A percentile compares a stretch with the other conserved stretches of the same genome.
Evolutionary conservation across 2,888 invertebrate genomes (phyloP).

Genomic region (Tiphia femorata): DNA sequence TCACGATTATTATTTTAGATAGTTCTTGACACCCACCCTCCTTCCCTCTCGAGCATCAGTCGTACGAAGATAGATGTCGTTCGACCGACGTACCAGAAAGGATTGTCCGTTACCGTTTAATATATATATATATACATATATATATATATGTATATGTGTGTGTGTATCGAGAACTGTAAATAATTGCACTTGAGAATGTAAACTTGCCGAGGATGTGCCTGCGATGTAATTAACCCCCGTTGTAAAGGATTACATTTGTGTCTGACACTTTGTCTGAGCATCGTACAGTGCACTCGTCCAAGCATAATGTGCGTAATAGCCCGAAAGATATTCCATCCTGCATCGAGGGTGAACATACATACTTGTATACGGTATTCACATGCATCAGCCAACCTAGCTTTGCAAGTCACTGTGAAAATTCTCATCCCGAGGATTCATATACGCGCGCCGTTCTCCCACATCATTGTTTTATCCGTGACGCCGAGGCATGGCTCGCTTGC

Average conservation of each 20-base stretch:
- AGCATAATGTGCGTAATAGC: constrained; percentile 11
- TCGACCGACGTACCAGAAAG: too few relatives aligned
- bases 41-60: too few relatives aligned
- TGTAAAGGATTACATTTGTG: constrained; percentile 25
- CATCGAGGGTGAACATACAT: too few relatives aligned
- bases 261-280: constrained; percentile 26
- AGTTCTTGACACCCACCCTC: too few relatives aligned
- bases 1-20: too few relatives aligned
- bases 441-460: too few relatives aligned
- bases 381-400: constrained; percentile 3
- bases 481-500: constrained; percentile 47
- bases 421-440: background rate
- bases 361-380: background rate
- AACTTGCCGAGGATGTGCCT: constrained; percentile 24
- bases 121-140: background rate
- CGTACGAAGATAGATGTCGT: too few relatives aligned
- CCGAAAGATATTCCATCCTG: background rate
- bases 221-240: constrained; percentile 25
- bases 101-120: too few relatives aligned
- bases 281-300: constrained; percentile 15
- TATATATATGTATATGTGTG: constrained; percentile 14
- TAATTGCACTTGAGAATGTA: constrained; percentile 26
- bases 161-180: constrained; percentile 24
- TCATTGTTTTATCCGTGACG: constrained; percentile 13
- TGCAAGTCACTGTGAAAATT: constrained; percentile 12